Conservation (phyloP, 30 jellyfish, hydroid and myxozoan species). For the Haliclystus octoradiatus region DNA sequence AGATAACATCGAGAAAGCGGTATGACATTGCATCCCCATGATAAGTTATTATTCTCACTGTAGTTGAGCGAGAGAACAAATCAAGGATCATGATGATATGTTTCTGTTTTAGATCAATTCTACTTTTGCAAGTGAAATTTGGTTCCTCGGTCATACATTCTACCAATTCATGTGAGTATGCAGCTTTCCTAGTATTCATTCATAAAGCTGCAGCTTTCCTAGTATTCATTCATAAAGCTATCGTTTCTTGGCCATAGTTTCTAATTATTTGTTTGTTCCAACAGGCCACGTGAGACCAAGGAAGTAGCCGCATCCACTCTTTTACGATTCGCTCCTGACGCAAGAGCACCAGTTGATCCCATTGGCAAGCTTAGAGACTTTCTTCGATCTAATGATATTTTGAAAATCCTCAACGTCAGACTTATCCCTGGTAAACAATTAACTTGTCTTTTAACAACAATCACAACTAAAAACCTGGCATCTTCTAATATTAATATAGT, state of each 20-base stretch:
- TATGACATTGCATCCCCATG: conserved; percentile 23
- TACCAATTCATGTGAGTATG: conserved; percentile 74
- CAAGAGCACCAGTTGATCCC: conserved; percentile 96
- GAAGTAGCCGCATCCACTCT: conserved; percentile 83
- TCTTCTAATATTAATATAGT: neutral
- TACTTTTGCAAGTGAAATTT: conserved; percentile 64
- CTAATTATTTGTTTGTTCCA: neutral
- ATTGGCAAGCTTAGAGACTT: conserved; percentile 60
- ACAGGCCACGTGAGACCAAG: conserved; percentile 86
- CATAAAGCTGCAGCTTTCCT: neutral
- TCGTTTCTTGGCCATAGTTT: neutral
- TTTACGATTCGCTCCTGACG: conserved; percentile 86
- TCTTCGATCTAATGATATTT: conserved; percentile 36
- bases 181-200: neutral
- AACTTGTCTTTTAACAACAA: neutral
- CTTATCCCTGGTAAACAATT: conserved; percentile 59
- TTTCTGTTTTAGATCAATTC: conserved; percentile 42
- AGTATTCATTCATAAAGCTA: neutral
- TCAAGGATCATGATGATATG: neutral
- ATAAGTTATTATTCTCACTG: neutral
- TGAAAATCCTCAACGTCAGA: conserved; percentile 63
- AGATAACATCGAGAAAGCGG: conserved; percentile 76
- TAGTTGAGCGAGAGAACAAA: neutral
- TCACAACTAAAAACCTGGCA: neutral
- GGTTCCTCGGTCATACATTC: conserved; percentile 80